phyloP scores from a whole-genome alignment of 2,888 invertebrate genomes.

The Adelognathus sp. region DNA sequence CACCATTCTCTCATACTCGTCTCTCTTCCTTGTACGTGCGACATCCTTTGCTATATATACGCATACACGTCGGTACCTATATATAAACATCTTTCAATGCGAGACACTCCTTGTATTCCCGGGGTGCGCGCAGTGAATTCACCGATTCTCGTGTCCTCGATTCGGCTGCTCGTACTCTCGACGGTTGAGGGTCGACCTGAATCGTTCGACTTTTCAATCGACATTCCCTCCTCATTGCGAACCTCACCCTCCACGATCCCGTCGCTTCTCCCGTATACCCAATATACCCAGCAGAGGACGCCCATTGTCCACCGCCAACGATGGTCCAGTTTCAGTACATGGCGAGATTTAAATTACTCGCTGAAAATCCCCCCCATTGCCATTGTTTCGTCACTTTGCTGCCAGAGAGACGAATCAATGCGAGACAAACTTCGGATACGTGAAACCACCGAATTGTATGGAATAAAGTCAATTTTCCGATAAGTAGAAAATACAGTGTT shows the following conservation, averaged over 20 bases:
- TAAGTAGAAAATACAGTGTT: not conserved
- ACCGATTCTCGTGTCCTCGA: constrained; percentile 52
- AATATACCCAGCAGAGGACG: constrained; percentile 26
- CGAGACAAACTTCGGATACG: not conserved
- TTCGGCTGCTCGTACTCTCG: constrained; percentile 45
- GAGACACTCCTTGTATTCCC: constrained; percentile 14
- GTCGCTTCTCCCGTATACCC: constrained; percentile 37
- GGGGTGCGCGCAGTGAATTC: constrained; percentile 48
- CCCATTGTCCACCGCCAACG: constrained; percentile 52
- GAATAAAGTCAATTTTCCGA: not conserved
- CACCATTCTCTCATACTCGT: constrained; percentile 6
- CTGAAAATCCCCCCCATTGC: constrained; percentile 39
- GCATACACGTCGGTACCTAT: not conserved
- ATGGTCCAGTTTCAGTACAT: constrained; percentile 57
- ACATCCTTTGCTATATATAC: not conserved
- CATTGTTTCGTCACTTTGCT: constrained; percentile 44
- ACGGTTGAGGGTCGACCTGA: constrained; percentile 54
- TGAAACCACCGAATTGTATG: not conserved
- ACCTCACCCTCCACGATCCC: constrained; percentile 35
- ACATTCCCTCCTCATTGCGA: constrained; percentile 57
- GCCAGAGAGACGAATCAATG: not conserved
- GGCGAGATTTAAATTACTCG: constrained; percentile 48
- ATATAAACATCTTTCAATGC: not conserved
- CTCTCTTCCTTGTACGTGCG: constrained; percentile 18
- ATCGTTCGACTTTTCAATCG: constrained; percentile 61